Evolutionary conservation across 1,140 invertebrate genomes (phyloP), one percentile per base, ranked within the genome.

Genomic region (Cyclargus thomasi): DNA sequence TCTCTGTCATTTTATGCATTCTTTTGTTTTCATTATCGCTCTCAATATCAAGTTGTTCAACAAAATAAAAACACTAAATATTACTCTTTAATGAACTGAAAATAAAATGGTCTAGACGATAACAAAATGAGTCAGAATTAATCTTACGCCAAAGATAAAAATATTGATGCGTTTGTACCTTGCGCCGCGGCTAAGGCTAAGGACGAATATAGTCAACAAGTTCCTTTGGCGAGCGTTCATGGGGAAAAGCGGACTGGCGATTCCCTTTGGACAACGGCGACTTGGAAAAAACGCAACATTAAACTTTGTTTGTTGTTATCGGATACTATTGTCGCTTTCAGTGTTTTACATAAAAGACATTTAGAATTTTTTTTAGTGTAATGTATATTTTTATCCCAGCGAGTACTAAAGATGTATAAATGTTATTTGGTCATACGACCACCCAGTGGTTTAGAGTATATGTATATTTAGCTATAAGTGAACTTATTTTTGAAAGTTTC

Each of bases 281-380:
- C 35, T 18, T 36, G 69, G 67, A 73, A 69, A 72, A 74, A 59
- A 79, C 76, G 73, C 71, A 73, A 72, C 72, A 53, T 53, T 74
- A 69, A 67, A 72, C 64, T 70, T 68, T 73, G 70, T 76, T 76
- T 76, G 72, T 74, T 75, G 71, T 78, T 69, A 63, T 62, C 64
- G 53, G 53, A 62, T 67, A 67, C 55, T 57, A 39, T 67, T 67
- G 55, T 67, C 55, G 65, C 53, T 63, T 35, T n/a, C 18, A 22
- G 18, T 59, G 20, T 59, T 59, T 59, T 20, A 59, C 55, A 59
- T 59, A 59, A 21, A 59, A 59, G 55, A 59, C 55, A 16, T 16
- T 0, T 57, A 10, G 20, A 20, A 59, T 3, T 1, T 20, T 20
- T 21, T 55, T 55, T 47, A 11, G 11, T 47, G 39, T 47, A 47